Evolutionary conservation across 2,113 vertebrate genomes (phyloP).

Genomic region (Clarias gariepinus): DNA sequence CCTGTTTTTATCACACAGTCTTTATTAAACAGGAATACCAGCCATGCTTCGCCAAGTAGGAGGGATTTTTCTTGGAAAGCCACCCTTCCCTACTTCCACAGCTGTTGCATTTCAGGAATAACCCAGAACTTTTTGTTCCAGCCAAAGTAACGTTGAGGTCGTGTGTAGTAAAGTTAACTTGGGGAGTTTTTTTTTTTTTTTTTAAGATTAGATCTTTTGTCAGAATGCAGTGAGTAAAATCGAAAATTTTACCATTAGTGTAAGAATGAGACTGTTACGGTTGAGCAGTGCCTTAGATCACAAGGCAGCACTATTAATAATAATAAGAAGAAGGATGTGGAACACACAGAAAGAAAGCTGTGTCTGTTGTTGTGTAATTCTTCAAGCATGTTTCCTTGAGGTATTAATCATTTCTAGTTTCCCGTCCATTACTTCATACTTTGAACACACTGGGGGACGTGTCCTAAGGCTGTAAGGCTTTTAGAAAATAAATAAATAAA

Average conservation of each 20-base stretch:
- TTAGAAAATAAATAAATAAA: background rate
- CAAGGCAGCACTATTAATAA: background rate
- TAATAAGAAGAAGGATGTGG: too few species aligned
- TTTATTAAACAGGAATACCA: slow-evolving; percentile 16
- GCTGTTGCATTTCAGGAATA: slow-evolving; percentile 62
- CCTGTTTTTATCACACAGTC: background rate
- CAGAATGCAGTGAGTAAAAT: background rate
- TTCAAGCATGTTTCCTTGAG: background rate
- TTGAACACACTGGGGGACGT: background rate
- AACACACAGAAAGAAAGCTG: background rate
- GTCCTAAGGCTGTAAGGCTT: background rate
- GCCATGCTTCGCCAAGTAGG: slow-evolving; percentile 36
- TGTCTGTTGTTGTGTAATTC: background rate
- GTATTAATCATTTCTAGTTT: background rate
- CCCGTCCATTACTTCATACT: background rate
- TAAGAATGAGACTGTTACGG: background rate
- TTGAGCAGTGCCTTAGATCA: background rate
- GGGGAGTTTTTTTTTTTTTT: background rate
- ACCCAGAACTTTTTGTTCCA: slow-evolving; percentile 68
- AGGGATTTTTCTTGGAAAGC: slow-evolving; percentile 50
- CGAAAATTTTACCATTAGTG: background rate
- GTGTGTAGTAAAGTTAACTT: background rate
- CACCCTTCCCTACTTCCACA: slow-evolving; percentile 49
- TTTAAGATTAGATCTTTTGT: background rate
- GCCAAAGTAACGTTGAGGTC: background rate